Conservation (phyloP, 2,797 vertebrate genomes). For the Alosa sapidissima region DNA sequence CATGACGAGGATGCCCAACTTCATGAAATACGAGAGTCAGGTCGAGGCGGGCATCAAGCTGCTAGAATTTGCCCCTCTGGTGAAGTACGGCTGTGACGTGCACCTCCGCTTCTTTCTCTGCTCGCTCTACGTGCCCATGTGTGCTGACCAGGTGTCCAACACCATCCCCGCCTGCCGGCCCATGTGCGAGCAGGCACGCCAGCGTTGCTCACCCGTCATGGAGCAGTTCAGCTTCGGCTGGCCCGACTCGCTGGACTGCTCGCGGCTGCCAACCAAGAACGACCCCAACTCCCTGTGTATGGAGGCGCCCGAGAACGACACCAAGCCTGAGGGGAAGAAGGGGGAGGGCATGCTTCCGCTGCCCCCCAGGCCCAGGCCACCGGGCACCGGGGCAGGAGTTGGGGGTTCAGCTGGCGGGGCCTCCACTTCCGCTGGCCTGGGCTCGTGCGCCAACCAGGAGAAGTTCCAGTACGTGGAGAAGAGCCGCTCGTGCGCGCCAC, state of each 20-base stretch:
- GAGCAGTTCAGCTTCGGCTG: slow-evolving; percentile 84
- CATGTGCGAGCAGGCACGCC: slow-evolving; percentile 87
- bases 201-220: slow-evolving; percentile 84
- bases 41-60: slow-evolving; percentile 81
- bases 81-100: slow-evolving; percentile 84
- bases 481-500: slow-evolving; percentile 79
- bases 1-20: slow-evolving; percentile 87
- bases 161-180: slow-evolving; percentile 86
- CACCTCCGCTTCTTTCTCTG: slow-evolving; percentile 88
- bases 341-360: slow-evolving; percentile 77
- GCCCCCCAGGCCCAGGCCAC: slow-evolving; percentile 63
- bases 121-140: slow-evolving; percentile 88
- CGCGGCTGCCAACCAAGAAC: slow-evolving; percentile 81
- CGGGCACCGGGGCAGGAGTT: slow-evolving; percentile 43
- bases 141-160: slow-evolving; percentile 83
- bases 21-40: slow-evolving; percentile 83
- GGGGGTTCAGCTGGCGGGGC: background rate
- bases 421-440: slow-evolving; percentile 42
- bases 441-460: slow-evolving; percentile 75
- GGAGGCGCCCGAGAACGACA: slow-evolving; percentile 85
- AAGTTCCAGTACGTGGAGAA: slow-evolving; percentile 85
- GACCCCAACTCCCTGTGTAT: slow-evolving; percentile 87
- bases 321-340: slow-evolving; percentile 68
- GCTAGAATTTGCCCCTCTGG: slow-evolving; percentile 82
- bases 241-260: slow-evolving; percentile 84